Evolutionary conservation across 1,140 invertebrate genomes (phyloP).

Genomic region (Lethocerus indicus): DNA sequence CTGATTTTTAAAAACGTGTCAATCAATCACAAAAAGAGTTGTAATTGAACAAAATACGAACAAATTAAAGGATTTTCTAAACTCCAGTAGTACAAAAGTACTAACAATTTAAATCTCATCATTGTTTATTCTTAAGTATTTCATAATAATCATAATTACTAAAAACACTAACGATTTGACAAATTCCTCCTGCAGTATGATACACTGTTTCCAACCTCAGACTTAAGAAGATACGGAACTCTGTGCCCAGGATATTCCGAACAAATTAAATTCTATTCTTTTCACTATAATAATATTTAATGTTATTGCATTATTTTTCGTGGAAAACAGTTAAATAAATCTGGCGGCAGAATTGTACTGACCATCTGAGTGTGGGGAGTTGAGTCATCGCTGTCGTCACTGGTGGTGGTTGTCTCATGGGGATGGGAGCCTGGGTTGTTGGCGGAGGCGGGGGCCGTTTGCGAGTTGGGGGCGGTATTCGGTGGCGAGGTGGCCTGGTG

Average conservation of each 20-base stretch:
- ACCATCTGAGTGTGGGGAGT: slow-evolving; percentile 52
- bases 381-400: slow-evolving; percentile 77
- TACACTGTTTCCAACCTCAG: not conserved
- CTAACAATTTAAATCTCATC: no score
- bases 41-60: no score
- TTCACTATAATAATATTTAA: not conserved
- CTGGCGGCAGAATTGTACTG: slow-evolving; percentile 17
- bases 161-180: no score
- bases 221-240: not conserved
- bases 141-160: no score
- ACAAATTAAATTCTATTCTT: not conserved
- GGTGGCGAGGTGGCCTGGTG: slow-evolving; percentile 33
- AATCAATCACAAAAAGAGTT: no score
- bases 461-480: slow-evolving; percentile 27
- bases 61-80: no score
- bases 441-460: no score
- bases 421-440: slow-evolving; percentile 32
- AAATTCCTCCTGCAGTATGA: not conserved
- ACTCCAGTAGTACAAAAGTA: no score
- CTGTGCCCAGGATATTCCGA: not conserved
- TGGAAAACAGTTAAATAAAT: not conserved
- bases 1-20: no score
- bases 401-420: slow-evolving; percentile 40
- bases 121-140: no score
- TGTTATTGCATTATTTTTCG: not conserved